Base-by-base conservation (phyloP, 2,113 vertebrate species). In the Notarius quadriscutis region DNA sequence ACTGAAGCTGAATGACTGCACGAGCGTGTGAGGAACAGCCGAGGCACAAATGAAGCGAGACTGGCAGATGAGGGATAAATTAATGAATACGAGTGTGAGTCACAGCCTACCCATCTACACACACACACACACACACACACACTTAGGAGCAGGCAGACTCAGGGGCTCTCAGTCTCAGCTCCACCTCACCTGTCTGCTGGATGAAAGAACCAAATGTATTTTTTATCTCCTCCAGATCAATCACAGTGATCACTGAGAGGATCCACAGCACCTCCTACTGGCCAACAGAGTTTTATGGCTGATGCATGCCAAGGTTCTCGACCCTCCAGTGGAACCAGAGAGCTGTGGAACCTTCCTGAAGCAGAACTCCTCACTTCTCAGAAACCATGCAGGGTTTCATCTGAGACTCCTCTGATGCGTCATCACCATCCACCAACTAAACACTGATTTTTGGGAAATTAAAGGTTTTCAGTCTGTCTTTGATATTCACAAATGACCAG, bases 131-230 rank as follows among this genome's bases (percentile, higher is more conserved):
- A 22, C 34, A 75, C 72, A 75, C 72, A 50, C 41, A 48, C 0
- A 22, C 8, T 48, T 41, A 75, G 41, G 72, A 75, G 72, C 72
- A 75, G 30, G 34, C 71, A 74, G 72, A 4, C 20, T 4, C 48
- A 17, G 7, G 34, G 34, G 69, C 7, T 41, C 71, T 75, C 41
- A 5, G 20, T 30, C 48, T 62, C 41, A 34, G 34, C 48, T 75
- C 72, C 57, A 51, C 18, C 10, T 85, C 84, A 62, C 41, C 72
- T 85, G 84, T 77, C 72, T 84, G 83, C 83, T 72, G 57, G 30
- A 84, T 84, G 53, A 84, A 84, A 75, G 55, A 84, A 15, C 5
- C 25, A 34, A 60, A 58, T 71, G 30, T 69, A 41, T 57, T 34
- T 72, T 57, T 30, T 84, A 34, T 71, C 15, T 55, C 51, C n/a